Conservation (phyloP, 2,888 invertebrate genomes). For the Stenoptilia bipunctidactyla region DNA sequence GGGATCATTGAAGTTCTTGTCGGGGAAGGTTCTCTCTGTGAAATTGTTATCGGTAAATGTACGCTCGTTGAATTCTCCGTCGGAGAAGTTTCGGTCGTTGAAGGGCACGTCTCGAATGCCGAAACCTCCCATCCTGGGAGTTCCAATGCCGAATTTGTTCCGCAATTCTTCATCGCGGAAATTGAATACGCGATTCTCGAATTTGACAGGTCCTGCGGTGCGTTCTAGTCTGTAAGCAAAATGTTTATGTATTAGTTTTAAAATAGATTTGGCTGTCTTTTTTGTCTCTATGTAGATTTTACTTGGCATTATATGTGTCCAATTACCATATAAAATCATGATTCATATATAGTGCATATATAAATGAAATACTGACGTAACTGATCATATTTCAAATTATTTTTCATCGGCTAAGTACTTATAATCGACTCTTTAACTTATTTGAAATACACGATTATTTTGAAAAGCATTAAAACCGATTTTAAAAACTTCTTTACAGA, state of each 20-base stretch:
- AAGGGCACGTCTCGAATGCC: slow-evolving; percentile 59
- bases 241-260: background rate
- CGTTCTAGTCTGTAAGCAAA: slow-evolving; percentile 33
- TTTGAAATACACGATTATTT: no score
- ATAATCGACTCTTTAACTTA: no score
- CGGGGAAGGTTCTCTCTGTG: slow-evolving; percentile 40
- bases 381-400: no score
- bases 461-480: no score
- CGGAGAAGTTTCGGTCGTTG: slow-evolving; percentile 52
- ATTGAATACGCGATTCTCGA: slow-evolving; percentile 53
- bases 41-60: slow-evolving; percentile 47
- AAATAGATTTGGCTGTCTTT: background rate
- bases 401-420: no score
- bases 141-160: slow-evolving; percentile 55
- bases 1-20: slow-evolving; percentile 32
- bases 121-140: slow-evolving; percentile 62
- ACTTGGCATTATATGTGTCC: no score
- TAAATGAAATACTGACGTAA: no score
- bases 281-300: no score
- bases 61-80: slow-evolving; percentile 54
- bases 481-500: no score
- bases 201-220: slow-evolving; percentile 38
- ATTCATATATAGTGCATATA: no score
- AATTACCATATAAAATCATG: no score
- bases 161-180: slow-evolving; percentile 56